These are phyloP conservation scores for Eupithecia subumbrata DNA, from an alignment of 2,888 invertebrate genomes.

Conservation along the genomic window DNA sequence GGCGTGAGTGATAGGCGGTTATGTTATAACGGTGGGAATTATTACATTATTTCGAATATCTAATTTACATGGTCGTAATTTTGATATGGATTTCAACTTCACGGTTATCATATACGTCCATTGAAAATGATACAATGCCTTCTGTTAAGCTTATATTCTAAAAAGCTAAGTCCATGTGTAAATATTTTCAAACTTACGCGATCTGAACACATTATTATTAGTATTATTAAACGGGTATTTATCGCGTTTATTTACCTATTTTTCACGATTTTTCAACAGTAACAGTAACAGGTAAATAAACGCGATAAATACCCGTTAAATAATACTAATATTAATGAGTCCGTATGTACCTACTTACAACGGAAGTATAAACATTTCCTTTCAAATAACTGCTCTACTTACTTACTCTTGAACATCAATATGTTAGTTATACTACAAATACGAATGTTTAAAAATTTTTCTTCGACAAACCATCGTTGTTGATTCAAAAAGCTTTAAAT, in stretches of 20 bases:
- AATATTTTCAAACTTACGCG: too few species aligned
- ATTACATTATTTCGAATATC: constrained; percentile 12
- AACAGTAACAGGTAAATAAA: too few species aligned
- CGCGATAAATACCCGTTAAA: too few species aligned
- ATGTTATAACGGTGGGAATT: neutral
- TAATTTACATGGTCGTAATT: constrained; percentile 11
- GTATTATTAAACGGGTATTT: too few species aligned
- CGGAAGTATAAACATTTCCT: neutral
- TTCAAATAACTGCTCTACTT: neutral
- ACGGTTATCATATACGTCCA: neutral
- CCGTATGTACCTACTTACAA: neutral
- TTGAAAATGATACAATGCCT: neutral
- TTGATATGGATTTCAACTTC: constrained; percentile 22
- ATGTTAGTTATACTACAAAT: neutral
- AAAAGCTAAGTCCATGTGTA: neutral
- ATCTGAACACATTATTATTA: too few species aligned
- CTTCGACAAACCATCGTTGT: neutral
- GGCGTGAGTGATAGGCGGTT: constrained; percentile 17
- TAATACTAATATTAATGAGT: too few species aligned
- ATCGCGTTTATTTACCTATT: too few species aligned
- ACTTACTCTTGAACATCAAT: neutral
- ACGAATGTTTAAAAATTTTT: neutral
- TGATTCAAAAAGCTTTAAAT: constrained; percentile 16
- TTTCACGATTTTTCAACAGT: too few species aligned
- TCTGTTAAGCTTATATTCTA: neutral